phyloP scores from a whole-genome alignment of 2,113 vertebrate genomes.

The Macrotis lagotis region DNA sequence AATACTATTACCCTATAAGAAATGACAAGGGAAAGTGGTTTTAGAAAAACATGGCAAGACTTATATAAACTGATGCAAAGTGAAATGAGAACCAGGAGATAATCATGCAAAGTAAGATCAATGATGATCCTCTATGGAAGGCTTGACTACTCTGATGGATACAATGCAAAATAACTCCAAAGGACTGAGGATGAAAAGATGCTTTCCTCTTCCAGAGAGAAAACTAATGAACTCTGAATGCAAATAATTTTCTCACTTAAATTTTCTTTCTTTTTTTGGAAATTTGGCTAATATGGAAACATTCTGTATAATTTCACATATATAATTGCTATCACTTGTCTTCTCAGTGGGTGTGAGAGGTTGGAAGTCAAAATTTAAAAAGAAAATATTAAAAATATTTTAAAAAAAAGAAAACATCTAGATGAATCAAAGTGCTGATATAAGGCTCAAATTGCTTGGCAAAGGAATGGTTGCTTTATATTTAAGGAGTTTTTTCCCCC shows the following conservation, averaged over 20 bases:
- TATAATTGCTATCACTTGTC: not conserved
- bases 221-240: not conserved
- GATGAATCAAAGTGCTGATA: not conserved
- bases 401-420: not conserved
- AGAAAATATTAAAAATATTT: not conserved
- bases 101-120: not conserved
- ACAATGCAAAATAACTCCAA: not conserved
- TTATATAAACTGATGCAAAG: not conserved
- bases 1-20: too few species aligned
- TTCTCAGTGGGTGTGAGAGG: not conserved
- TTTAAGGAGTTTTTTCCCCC: not conserved
- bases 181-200: not conserved
- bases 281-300: not conserved
- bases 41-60: not conserved
- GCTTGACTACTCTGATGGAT: not conserved
- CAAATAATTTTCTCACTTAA: not conserved
- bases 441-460: not conserved
- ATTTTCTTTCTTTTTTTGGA: not conserved
- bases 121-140: not conserved
- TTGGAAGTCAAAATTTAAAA: not conserved
- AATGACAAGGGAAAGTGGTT: too few species aligned
- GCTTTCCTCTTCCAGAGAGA: not conserved
- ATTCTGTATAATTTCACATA: not conserved
- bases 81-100: not conserved
- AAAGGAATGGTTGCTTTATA: not conserved